Evolutionary conservation across 2,797 vertebrate genomes (phyloP).

Genomic region (Serranus cabrilla): DNA sequence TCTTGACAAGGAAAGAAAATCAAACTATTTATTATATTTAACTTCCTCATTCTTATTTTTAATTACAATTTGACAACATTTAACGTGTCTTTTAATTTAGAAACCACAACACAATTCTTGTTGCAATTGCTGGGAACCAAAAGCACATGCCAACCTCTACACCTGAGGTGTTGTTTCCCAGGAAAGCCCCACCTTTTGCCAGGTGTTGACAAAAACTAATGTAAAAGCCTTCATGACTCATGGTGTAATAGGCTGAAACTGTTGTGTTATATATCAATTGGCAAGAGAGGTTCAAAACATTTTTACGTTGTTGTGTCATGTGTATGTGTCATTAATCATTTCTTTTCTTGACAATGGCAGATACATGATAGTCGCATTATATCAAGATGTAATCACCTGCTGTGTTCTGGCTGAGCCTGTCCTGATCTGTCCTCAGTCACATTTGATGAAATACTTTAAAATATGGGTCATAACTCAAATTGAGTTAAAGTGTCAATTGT

Average conservation of each 20-base stretch:
- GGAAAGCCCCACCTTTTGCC: conserved; percentile 21
- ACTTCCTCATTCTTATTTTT: not conserved
- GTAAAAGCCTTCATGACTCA: conserved; percentile 35
- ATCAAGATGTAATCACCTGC: conserved; percentile 44
- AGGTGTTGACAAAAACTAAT: conserved; percentile 18
- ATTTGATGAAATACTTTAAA: not conserved
- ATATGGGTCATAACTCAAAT: not conserved
- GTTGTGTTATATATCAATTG: conserved; percentile 3
- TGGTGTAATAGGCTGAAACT: not conserved
- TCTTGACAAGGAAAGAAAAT: not conserved
- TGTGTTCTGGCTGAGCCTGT: conserved; percentile 10
- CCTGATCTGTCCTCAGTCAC: conserved; percentile 51
- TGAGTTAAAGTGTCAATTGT: not conserved
- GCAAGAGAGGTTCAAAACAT: conserved; percentile 19
- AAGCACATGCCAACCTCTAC: conserved; percentile 1
- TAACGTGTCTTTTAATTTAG: not conserved
- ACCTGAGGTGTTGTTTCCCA: conserved; percentile 11
- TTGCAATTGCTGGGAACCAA: conserved; percentile 6
- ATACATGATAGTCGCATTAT: conserved; percentile 20
- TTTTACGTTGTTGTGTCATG: not conserved
- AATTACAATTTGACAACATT: not conserved
- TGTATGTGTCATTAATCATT: conserved; percentile 27
- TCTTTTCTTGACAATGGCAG: conserved; percentile 19
- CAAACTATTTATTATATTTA: not conserved
- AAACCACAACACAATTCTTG: not conserved